These are phyloP conservation scores for Pentalonia nigronervosa DNA, from an alignment of 1,140 invertebrate genomes.

Conservation along the genomic window DNA sequence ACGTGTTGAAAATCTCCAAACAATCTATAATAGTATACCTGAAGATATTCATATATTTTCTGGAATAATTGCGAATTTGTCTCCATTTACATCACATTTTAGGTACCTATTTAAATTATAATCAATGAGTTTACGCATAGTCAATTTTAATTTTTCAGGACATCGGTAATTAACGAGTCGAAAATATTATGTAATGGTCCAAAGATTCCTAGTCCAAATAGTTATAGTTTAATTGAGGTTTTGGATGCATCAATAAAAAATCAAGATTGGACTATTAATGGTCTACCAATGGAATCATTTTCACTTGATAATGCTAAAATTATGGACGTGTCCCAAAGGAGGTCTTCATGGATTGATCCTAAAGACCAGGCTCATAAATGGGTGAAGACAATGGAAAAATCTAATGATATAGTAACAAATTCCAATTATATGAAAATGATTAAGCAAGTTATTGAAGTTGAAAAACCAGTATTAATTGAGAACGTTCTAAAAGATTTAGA, in stretches of 20 bases:
- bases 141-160: too few relatives aligned
- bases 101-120: constrained; percentile 11
- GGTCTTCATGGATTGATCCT: constrained; percentile 92
- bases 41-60: constrained; percentile 89
- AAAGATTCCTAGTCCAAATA: too few relatives aligned
- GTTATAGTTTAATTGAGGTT: constrained; percentile 76
- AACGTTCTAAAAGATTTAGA: constrained; percentile 88
- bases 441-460: constrained; percentile 83
- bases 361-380: constrained; percentile 92
- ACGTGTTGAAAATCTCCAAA: constrained; percentile 78
- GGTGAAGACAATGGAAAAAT: constrained; percentile 90
- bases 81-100: constrained; percentile 72
- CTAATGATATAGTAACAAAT: constrained; percentile 80
- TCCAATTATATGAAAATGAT: constrained; percentile 84
- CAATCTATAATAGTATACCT: constrained; percentile 80
- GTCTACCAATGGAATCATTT: constrained; percentile 86
- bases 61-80: constrained; percentile 87
- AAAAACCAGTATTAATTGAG: constrained; percentile 84
- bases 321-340: constrained; percentile 78
- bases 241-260: constrained; percentile 87
- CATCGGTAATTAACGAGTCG: too few relatives aligned
- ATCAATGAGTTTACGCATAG: not conserved
- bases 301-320: constrained; percentile 93
- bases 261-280: constrained; percentile 87
- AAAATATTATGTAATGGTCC: too few relatives aligned